Percentiles rank a stretch among this genome's conserved stretches.
phyloP scores from a whole-genome alignment of 2,797 vertebrate genomes.

The Sebastes nivosus region DNA sequence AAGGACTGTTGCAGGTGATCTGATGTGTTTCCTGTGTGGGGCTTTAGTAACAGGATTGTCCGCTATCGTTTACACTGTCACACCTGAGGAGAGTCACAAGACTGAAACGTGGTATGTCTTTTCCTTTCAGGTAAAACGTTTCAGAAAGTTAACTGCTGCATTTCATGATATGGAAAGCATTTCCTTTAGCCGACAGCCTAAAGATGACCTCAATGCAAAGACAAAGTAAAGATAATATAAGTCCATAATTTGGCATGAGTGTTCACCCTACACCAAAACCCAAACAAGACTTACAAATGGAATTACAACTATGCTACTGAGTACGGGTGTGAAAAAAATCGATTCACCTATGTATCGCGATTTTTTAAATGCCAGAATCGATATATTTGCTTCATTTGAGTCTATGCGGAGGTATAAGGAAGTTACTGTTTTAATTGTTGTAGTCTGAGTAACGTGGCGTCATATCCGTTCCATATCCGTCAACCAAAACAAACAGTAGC shows the following conservation, averaged over 20 bases:
- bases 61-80: slow-evolving; percentile 41
- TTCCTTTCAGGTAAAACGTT: neutral
- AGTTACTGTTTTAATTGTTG: no score
- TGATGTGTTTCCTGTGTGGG: slow-evolving; percentile 21
- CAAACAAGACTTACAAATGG: neutral
- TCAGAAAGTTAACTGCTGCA: neutral
- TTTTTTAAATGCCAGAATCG: no score
- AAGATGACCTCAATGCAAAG: neutral
- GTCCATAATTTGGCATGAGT: neutral
- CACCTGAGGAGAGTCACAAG: slow-evolving; percentile 22
- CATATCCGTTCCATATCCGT: no score
- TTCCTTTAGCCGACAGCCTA: neutral
- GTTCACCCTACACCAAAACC: neutral
- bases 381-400: no score
- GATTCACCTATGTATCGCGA: no score
- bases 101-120: neutral
- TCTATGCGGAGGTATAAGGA: no score
- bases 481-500: no score
- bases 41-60: slow-evolving; percentile 20
- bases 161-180: neutral
- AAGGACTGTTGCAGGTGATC: slow-evolving; percentile 28
- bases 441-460: no score
- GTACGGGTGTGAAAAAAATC: no score
- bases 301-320: neutral
- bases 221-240: neutral